Base-by-base conservation (phyloP, 2,797 vertebrate species). In the Ctenopoma kingsleyae region DNA sequence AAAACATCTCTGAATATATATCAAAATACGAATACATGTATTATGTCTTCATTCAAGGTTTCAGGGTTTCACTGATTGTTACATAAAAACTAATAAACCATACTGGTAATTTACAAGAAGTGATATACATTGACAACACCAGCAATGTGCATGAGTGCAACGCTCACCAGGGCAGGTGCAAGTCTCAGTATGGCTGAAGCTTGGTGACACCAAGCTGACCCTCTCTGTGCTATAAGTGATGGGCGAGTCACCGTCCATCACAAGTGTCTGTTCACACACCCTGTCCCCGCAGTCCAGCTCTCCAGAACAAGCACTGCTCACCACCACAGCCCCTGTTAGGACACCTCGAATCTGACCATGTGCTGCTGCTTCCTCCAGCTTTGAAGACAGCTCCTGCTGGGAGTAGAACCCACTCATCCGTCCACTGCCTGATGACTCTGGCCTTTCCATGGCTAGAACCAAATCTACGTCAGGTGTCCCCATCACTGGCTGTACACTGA, bases 191-290 rank as follows among this genome's bases (percentile, higher is more conserved):
- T 77, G 78, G 55, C 76, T 86, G 80, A 94, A 94, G 44, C 91
- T 93, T 0, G 96, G 96, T 6, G 95, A 94, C 79, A 98, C 96
- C 48, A 98, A 94, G 76, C 98, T 97, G 86, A 98, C 36, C 93
- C 93, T 95, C 64, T 98, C 95, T 0, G 97, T 98, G 92, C 95
- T 97, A 85, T 98, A 97, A 0, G 95, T 96, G 17, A 96, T 93
- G 81, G 95, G 89, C 0, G 90, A 53, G 2, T 87, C 92, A 1
- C 93, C 89, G 49, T 98, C 96, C 90, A 97, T 76, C 15, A 89
- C 90, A 35, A 98, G 76, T 36, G 86, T 95, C 78, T 95, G 95
- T 40, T 98, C 95, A 74, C 98, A 99, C 77, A 94, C 93, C 64
- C 90, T 92, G 74, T 95, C 91, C 0, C 96, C 97, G 49, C 98